phyloP scores from a whole-genome alignment of 2,888 invertebrate genomes.

The Craniophora ligustri region DNA sequence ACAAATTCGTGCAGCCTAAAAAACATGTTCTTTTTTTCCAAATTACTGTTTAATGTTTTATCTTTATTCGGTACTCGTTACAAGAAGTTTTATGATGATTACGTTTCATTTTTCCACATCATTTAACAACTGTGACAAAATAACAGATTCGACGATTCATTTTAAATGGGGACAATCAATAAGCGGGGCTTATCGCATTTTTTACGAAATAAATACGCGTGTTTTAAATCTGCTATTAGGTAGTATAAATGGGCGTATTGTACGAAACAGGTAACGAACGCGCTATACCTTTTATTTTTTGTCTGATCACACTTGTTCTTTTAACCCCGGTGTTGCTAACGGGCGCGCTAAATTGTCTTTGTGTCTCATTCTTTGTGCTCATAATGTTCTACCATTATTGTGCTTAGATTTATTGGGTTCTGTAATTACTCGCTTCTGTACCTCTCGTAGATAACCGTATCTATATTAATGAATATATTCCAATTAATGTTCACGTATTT shows the following conservation, averaged over 20 bases:
- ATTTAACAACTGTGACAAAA: slow-evolving; percentile 74
- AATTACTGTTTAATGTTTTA: slow-evolving; percentile 48
- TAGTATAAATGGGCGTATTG: slow-evolving; percentile 77
- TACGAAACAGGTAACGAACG: slow-evolving; percentile 70
- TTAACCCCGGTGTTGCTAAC: slow-evolving; percentile 50
- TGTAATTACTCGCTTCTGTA: slow-evolving; percentile 34
- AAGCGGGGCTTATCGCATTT: slow-evolving; percentile 79
- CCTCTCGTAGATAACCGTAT: not conserved
- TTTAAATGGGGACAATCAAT: slow-evolving; percentile 84
- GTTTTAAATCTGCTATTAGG: slow-evolving; percentile 79
- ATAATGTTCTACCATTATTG: slow-evolving; percentile 44
- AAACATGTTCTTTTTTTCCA: too few relatives aligned
- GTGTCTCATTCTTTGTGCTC: slow-evolving; percentile 48
- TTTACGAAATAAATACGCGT: slow-evolving; percentile 79
- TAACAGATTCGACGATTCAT: slow-evolving; percentile 76
- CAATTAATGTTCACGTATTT: not conserved
- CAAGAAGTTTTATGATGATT: slow-evolving; percentile 50
- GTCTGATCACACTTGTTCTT: slow-evolving; percentile 62
- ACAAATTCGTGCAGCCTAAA: too few relatives aligned
- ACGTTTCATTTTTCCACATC: slow-evolving; percentile 69
- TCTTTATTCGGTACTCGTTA: slow-evolving; percentile 45
- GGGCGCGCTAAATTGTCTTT: slow-evolving; percentile 55
- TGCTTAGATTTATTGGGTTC: slow-evolving; percentile 47
- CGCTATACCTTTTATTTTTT: slow-evolving; percentile 58
- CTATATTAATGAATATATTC: not conserved